Percentiles rank a stretch among this genome's conserved stretches.
Evolutionary conservation across 2,113 vertebrate genomes (phyloP).

Genomic region (Erythrocercus mccallii): DNA sequence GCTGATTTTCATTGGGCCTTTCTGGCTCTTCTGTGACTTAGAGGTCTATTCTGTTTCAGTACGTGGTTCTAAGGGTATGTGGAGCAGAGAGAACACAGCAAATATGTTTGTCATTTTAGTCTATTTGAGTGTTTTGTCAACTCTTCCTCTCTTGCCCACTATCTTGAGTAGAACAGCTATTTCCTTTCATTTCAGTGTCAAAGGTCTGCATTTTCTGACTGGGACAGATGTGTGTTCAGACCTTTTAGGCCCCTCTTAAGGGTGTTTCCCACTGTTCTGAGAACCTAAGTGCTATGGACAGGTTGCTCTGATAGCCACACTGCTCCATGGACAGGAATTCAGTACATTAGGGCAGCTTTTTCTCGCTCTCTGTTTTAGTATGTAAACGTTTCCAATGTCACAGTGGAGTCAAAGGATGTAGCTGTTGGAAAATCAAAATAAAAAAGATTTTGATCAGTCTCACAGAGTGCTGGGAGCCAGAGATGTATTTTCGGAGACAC

Average conservation of each 20-base stretch:
- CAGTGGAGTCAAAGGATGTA: neutral
- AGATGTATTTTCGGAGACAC: neutral
- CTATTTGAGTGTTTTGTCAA: neutral
- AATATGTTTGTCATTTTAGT: neutral
- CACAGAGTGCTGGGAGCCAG: neutral
- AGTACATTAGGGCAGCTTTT: neutral
- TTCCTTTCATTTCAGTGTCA: neutral
- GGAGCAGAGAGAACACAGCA: neutral
- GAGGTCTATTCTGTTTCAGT: neutral
- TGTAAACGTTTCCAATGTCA: neutral
- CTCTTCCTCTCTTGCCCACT: neutral
- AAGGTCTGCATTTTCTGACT: neutral
- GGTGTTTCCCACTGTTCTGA: neutral
- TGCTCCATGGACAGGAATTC: neutral
- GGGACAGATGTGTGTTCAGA: neutral
- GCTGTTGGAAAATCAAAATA: neutral
- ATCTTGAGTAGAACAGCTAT: neutral
- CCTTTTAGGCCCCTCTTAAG: neutral
- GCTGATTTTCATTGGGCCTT: neutral
- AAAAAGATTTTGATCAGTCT: neutral
- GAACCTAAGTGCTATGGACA: neutral
- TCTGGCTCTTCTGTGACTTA: neutral
- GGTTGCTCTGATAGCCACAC: neutral
- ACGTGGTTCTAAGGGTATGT: neutral
- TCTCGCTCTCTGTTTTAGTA: neutral